Percentiles rank a stretch among this genome's conserved stretches.
Evolutionary conservation across 2,113 vertebrate genomes (phyloP).

Genomic region (Solenodon paradoxus): DNA sequence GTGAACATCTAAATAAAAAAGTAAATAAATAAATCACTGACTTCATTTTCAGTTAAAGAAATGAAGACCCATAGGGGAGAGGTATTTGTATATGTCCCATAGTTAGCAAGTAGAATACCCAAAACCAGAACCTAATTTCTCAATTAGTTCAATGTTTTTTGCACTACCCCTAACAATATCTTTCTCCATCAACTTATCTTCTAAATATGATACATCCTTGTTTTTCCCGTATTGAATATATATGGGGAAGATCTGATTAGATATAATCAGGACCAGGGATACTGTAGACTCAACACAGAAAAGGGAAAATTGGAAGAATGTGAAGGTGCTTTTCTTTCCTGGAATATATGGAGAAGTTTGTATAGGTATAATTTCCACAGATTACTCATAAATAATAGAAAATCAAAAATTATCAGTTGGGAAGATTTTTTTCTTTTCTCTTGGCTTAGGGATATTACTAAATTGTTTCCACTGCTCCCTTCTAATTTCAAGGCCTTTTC

Average conservation of each 20-base stretch:
- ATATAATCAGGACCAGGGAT: not conserved
- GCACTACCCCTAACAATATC: not conserved
- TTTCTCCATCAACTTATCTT: not conserved
- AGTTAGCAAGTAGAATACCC: not conserved
- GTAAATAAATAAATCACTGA: not conserved
- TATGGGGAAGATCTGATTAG: not conserved
- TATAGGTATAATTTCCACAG: not conserved
- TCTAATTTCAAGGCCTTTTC: not conserved
- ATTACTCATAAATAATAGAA: not conserved
- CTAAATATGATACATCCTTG: not conserved
- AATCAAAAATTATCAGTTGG: not conserved
- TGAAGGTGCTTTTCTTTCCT: not conserved
- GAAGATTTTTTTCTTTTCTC: not conserved
- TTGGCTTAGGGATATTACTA: not conserved
- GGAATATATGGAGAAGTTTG: not conserved
- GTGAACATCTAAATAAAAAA: too few relatives aligned
- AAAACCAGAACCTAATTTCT: not conserved
- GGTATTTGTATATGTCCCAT: not conserved
- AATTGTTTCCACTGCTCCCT: not conserved
- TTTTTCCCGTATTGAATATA: not conserved
- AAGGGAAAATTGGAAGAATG: not conserved
- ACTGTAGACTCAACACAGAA: constrained; percentile 26
- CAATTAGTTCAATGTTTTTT: not conserved
- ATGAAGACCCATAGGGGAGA: not conserved
- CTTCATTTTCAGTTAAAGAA: constrained; percentile 9